Conservation (phyloP, 2,888 invertebrate genomes). For the Mactromeris polynyma region DNA sequence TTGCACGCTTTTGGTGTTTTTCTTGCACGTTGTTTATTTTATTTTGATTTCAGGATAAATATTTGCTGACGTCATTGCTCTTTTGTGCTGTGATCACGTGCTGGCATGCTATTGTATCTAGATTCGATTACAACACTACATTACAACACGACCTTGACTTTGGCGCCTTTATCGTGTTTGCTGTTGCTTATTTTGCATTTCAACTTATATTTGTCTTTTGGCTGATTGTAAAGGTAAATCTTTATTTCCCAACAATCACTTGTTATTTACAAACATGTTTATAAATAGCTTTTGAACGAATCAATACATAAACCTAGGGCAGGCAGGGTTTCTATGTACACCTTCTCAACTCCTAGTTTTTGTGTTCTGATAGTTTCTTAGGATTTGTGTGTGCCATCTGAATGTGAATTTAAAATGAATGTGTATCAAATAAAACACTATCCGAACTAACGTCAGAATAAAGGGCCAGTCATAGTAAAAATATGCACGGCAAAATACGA, state of each 20-base stretch:
- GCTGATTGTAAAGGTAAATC: conserved; percentile 60
- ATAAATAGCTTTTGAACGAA: neutral
- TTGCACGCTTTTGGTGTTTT: no score
- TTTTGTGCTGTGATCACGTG: conserved; percentile 67
- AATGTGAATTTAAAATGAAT: no score
- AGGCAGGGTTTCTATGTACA: neutral
- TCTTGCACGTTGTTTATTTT: no score
- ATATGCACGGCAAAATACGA: no score
- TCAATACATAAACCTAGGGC: neutral
- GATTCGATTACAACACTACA: conserved; percentile 58
- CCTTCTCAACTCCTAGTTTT: neutral
- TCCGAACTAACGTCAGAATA: no score
- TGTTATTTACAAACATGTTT: neutral
- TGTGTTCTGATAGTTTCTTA: neutral
- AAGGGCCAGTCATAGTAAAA: no score
- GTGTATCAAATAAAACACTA: no score
- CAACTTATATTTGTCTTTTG: conserved; percentile 60
- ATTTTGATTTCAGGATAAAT: conserved; percentile 66
- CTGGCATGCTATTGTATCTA: conserved; percentile 72
- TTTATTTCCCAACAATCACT: neutral
- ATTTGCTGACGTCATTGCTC: conserved; percentile 66
- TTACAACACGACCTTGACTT: conserved; percentile 65
- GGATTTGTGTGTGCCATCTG: neutral
- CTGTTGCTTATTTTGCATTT: conserved; percentile 63
- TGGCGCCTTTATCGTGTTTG: conserved; percentile 67